phyloP scores from a whole-genome alignment of 2,797 vertebrate genomes.

The Scleropages formosus region DNA sequence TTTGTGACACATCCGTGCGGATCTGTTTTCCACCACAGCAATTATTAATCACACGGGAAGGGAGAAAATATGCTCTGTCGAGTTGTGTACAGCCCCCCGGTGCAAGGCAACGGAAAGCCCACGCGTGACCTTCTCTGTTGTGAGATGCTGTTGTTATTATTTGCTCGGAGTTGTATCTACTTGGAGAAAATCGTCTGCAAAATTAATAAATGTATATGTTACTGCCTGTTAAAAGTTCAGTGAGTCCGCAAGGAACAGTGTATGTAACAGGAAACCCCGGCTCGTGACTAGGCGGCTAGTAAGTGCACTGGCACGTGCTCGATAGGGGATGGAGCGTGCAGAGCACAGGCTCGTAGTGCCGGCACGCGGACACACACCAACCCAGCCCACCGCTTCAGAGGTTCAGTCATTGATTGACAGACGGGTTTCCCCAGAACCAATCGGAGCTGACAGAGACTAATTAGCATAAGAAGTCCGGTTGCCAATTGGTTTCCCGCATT shows the following conservation, averaged over 20 bases:
- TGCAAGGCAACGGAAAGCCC: background rate
- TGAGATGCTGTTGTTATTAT: too few species aligned
- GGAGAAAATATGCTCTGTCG: too few species aligned
- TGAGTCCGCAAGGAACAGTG: too few species aligned
- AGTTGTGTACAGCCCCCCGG: too few species aligned
- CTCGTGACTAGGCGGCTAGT: constrained; percentile 54
- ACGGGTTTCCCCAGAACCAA: constrained; percentile 64
- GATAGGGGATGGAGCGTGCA: constrained; percentile 52
- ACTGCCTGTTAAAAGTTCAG: too few species aligned
- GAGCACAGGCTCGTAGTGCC: constrained; percentile 58
- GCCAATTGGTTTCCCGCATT: constrained; percentile 70
- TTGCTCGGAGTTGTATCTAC: too few species aligned
- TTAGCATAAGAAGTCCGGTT: constrained; percentile 61
- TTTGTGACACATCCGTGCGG: too few species aligned
- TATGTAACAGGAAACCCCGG: background rate
- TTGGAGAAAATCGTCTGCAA: too few species aligned
- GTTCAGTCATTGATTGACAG: constrained; percentile 75
- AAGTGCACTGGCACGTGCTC: constrained; percentile 76
- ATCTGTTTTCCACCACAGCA: too few species aligned
- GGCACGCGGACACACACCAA: constrained; percentile 66
- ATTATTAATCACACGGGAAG: background rate
- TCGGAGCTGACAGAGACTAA: constrained; percentile 47
- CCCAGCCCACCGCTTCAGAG: background rate
- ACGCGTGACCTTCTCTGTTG: background rate
- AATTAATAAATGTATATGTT: too few species aligned